These are phyloP conservation scores for Andrena trimmerana DNA, from an alignment of 2,888 invertebrate species.

Conservation along the genomic window DNA sequence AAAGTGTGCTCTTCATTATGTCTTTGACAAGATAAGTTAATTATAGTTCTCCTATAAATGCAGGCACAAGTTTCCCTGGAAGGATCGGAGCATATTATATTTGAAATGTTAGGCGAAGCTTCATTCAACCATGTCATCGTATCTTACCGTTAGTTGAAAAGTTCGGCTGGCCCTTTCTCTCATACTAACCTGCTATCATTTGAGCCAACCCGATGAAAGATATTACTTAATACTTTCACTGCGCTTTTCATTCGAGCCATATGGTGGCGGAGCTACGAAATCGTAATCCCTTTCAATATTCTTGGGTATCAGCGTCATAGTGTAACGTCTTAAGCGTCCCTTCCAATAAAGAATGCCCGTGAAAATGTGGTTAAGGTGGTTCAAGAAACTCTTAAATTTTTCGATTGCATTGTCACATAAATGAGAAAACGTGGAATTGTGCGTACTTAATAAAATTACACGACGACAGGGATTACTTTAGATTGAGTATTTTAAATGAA, in stretches of 20 bases:
- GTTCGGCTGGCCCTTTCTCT: not conserved
- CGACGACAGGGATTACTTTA: not conserved
- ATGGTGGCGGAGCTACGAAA: conserved; percentile 60
- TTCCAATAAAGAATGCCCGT: conserved; percentile 39
- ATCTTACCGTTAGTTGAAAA: not conserved
- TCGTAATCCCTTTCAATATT: conserved; percentile 63
- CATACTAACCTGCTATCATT: conserved; percentile 12
- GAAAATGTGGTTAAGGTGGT: conserved; percentile 3
- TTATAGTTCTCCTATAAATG: no score
- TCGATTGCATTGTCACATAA: conserved; percentile 7
- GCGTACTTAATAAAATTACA: conserved; percentile 18
- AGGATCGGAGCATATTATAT: no score
- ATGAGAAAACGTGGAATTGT: not conserved
- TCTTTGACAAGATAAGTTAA: no score
- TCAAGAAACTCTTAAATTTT: conserved; percentile 24
- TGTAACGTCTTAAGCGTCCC: conserved; percentile 49
- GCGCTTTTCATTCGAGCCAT: conserved; percentile 66
- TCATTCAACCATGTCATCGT: not conserved
- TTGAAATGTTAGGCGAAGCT: not conserved
- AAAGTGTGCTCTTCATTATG: no score
- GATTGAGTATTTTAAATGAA: no score
- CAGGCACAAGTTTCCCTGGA: no score
- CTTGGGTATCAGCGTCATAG: conserved; percentile 8
- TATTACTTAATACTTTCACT: conserved; percentile 65
- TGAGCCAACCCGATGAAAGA: conserved; percentile 27